These are phyloP conservation scores for Cataglyphis altisquamis DNA, from an alignment of 2,888 invertebrate species.

Conservation along the genomic window DNA sequence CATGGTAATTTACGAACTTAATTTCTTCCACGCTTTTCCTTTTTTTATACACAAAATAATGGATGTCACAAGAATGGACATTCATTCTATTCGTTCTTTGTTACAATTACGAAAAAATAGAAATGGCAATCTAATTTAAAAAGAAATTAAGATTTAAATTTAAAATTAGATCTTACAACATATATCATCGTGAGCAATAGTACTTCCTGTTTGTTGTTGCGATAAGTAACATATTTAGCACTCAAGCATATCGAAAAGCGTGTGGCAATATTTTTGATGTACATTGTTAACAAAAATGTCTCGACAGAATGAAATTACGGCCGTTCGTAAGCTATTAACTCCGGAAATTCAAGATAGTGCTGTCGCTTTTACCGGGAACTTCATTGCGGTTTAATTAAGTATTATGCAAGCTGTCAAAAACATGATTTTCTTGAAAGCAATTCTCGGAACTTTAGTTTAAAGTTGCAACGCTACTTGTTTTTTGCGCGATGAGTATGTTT, in stretches of 20 bases:
- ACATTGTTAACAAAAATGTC: slow-evolving; percentile 45
- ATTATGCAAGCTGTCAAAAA: slow-evolving; percentile 37
- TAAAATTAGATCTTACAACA: not conserved
- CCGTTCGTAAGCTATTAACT: slow-evolving; percentile 32
- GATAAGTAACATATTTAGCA: slow-evolving; percentile 6
- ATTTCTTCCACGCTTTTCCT: not conserved
- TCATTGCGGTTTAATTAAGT: slow-evolving; percentile 29
- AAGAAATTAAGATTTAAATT: not conserved
- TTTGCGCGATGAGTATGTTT: not conserved
- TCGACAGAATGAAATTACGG: slow-evolving; percentile 10
- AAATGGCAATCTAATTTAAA: not conserved
- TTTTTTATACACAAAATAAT: no score
- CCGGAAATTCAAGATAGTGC: slow-evolving; percentile 31
- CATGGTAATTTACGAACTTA: not conserved
- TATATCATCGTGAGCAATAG: not conserved
- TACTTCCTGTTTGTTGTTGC: not conserved
- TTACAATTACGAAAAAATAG: not conserved
- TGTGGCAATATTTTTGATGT: slow-evolving; percentile 24
- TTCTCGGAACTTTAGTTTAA: not conserved
- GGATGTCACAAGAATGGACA: not conserved
- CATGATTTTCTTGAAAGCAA: slow-evolving; percentile 21
- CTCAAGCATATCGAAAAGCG: not conserved
- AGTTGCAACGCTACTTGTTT: not conserved
- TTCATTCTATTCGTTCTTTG: not conserved
- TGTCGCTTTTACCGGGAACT: slow-evolving; percentile 17